These are phyloP conservation scores for Chaetodon auriga DNA, from an alignment of 2,113 vertebrate species.

Conservation along the genomic window DNA sequence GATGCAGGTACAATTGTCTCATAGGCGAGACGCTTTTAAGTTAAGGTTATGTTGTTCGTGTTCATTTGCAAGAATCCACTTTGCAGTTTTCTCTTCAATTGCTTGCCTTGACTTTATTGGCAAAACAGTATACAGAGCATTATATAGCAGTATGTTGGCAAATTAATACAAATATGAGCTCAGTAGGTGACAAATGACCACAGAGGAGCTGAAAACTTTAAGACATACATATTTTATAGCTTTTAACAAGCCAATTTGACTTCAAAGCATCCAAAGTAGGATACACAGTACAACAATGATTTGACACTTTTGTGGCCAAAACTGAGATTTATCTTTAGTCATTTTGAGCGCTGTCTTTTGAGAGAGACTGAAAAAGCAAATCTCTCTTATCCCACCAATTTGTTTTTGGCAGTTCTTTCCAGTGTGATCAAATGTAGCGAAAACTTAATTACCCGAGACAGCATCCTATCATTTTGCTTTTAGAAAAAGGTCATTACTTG, in stretches of 20 bases:
- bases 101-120: background rate
- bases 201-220: background rate
- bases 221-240: background rate
- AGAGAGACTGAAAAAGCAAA: constrained; percentile 1
- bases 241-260: background rate
- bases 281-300: background rate
- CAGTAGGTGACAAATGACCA: background rate
- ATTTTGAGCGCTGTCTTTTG: background rate
- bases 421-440: constrained; percentile 7
- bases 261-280: background rate
- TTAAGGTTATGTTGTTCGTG: background rate
- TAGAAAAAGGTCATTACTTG: constrained; percentile 45
- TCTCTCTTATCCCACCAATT: background rate
- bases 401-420: constrained; percentile 2
- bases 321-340: background rate
- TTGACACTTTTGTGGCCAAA: background rate
- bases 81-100: background rate
- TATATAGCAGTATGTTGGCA: background rate
- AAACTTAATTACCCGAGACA: constrained; percentile 14
- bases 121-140: background rate
- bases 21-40: background rate
- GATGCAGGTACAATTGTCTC: constrained; percentile 18
- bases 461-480: constrained; percentile 28
- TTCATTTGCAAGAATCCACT: background rate
- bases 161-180: background rate